Conservation (phyloP, 2,113 vertebrate species). For the Ptilorrhoa leucosticta region DNA sequence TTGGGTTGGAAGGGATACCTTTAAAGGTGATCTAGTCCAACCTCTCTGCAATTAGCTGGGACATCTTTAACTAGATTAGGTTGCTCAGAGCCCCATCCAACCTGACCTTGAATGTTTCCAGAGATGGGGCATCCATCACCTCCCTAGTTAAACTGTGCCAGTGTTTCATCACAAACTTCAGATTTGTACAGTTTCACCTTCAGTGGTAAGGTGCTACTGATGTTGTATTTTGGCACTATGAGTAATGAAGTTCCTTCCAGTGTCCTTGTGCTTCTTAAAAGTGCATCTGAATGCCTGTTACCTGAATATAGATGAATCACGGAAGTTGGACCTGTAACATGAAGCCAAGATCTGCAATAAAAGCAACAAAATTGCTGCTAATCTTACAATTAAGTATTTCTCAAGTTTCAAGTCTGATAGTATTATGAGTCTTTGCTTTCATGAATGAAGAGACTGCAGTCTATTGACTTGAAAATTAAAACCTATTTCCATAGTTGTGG, state of each 20-base stretch:
- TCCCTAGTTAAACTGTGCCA: not conserved
- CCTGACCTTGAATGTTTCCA: not conserved
- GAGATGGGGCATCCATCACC: not conserved
- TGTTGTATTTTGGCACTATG: not conserved
- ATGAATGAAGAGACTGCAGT: not conserved
- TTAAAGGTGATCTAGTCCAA: not conserved
- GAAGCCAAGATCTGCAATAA: not conserved
- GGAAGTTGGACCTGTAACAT: not conserved
- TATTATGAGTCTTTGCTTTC: not conserved
- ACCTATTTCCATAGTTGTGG: not conserved
- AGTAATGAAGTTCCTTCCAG: not conserved
- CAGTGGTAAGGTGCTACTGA: not conserved
- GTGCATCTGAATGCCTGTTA: not conserved
- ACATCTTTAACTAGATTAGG: not conserved
- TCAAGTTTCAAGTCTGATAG: not conserved
- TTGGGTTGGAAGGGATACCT: not conserved
- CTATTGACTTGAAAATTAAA: not conserved
- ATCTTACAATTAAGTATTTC: not conserved
- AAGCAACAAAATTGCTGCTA: not conserved
- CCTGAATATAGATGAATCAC: not conserved
- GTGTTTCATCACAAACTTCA: not conserved
- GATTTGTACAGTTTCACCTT: not conserved
- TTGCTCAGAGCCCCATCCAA: not conserved
- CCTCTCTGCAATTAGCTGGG: too few relatives aligned
- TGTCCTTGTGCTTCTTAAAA: not conserved